Base-by-base conservation (phyloP, 2,797 vertebrate species). In the Carapus acus region DNA sequence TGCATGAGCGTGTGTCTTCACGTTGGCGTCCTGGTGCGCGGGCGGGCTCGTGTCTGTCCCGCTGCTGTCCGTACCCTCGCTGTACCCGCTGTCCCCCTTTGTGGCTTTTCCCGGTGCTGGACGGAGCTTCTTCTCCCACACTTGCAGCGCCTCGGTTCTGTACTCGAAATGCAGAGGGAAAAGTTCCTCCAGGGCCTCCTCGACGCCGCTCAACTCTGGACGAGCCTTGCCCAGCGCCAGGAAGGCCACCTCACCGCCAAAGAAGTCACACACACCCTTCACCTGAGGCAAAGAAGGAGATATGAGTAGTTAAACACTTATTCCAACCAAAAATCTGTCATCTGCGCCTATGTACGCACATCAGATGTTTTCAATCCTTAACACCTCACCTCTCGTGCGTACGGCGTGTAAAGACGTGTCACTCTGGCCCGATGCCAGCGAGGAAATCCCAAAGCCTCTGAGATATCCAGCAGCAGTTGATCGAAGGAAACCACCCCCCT, bases 401-500 rank as follows among this genome's bases (percentile, higher is more conserved):
- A 89, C 52, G 93, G 85, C 17, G 87, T 97, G 79, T 92, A 98
- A 20, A 99, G 86, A 48, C 90, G 93, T 16, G 92, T 89, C 57
- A 97, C 89, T 1, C 90, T 89, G 55, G 93, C 89, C 20, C 90
- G 89, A 83, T 93, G 95, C 93, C 96, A 97, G 1, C 80, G 87
- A 8, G 94, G 93, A 70, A 93, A 92, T 24, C 96, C 94, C 80
- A 99, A 62, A 2, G 94, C 93, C 81, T 98, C 96, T 0, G 96
- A 98, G 66, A 99, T 87, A 67, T 99, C 94, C 1, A 89, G 74
- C 45, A 94, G 54, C 49, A 98, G 87, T 64, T 98, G 93, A 55
- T 99, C 94, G 23, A 94, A 97, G 2, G 92, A 94, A 83, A 94
- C 92, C 40, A 94, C 92, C 0, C 92, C 93, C 17, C 92, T 89